Conservation (phyloP, 2,113 vertebrate genomes). For the Catharus bicknelli region DNA sequence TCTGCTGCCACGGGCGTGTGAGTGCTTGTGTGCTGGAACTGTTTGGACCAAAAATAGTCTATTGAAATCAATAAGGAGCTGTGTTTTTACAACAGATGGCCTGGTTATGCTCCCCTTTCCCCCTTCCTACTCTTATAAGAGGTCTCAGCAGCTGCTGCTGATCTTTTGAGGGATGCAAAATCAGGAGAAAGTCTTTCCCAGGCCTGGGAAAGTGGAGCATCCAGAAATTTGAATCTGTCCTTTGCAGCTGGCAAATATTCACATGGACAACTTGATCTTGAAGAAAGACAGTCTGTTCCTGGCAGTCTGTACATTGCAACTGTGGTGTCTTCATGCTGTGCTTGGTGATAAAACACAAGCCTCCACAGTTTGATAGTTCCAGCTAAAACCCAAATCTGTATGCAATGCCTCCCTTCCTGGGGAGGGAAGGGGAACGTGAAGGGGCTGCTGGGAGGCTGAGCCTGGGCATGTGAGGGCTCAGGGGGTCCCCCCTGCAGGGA, state of each 20-base stretch:
- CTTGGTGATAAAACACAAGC: neutral
- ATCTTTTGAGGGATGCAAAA: neutral
- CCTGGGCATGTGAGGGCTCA: rapidly evolving
- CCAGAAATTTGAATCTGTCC: neutral
- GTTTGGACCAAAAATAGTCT: neutral
- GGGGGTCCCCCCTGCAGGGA: neutral
- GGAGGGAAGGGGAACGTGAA: neutral
- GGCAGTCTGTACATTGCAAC: neutral
- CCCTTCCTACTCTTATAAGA: neutral
- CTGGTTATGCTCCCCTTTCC: neutral
- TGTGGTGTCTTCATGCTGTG: neutral
- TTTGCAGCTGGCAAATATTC: neutral
- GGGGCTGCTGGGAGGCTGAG: neutral
- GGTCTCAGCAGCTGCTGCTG: neutral
- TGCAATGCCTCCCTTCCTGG: neutral
- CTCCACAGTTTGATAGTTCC: neutral
- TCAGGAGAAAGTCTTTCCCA: neutral
- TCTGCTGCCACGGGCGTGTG: neutral
- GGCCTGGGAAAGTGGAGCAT: neutral
- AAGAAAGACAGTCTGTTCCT: neutral
- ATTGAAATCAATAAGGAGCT: neutral
- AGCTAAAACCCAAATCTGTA: neutral
- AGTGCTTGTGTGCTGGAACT: neutral
- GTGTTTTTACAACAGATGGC: neutral
- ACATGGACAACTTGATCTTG: neutral